Percentiles rank a stretch among this genome's conserved stretches.
Conservation (phyloP, 2,888 invertebrate species). For the Cephalotes varians region DNA sequence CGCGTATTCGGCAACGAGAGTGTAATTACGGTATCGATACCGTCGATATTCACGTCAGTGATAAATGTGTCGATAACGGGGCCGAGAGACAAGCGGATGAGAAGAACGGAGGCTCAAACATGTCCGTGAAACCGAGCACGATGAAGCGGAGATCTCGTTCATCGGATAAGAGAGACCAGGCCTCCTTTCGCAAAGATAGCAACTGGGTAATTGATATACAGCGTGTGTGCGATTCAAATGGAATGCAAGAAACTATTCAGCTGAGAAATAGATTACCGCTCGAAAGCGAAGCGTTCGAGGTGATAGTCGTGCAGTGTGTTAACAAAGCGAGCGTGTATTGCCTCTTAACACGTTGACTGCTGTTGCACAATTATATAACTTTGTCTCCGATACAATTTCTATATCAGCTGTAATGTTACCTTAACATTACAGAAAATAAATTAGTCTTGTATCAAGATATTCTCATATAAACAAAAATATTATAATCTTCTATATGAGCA, state of each 20-base stretch:
- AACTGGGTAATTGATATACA: conserved; percentile 38
- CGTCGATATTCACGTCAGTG: conserved; percentile 64
- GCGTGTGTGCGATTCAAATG: conserved; percentile 28
- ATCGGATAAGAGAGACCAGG: conserved; percentile 33
- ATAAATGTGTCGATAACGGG: conserved; percentile 71
- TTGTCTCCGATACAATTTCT: not conserved
- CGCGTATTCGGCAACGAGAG: conserved; percentile 32
- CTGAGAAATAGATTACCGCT: conserved; percentile 28
- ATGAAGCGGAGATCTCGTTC: conserved; percentile 37
- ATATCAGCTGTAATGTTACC: not conserved
- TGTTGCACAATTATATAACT: not conserved
- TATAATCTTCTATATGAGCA: not conserved
- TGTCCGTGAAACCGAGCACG: conserved; percentile 43
- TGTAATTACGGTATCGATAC: conserved; percentile 60
- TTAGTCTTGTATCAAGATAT: no score
- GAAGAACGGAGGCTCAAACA: conserved; percentile 34
- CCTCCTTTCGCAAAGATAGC: conserved; percentile 41
- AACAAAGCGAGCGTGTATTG: not conserved
- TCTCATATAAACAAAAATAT: no score
- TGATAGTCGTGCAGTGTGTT: not conserved
- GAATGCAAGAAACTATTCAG: conserved; percentile 24
- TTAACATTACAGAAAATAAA: no score
- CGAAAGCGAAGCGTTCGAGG: not conserved
- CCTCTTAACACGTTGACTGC: not conserved
- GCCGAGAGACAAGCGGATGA: conserved; percentile 50